phyloP scores from a whole-genome alignment of 2,888 invertebrate genomes.

The Machimus rusticus region DNA sequence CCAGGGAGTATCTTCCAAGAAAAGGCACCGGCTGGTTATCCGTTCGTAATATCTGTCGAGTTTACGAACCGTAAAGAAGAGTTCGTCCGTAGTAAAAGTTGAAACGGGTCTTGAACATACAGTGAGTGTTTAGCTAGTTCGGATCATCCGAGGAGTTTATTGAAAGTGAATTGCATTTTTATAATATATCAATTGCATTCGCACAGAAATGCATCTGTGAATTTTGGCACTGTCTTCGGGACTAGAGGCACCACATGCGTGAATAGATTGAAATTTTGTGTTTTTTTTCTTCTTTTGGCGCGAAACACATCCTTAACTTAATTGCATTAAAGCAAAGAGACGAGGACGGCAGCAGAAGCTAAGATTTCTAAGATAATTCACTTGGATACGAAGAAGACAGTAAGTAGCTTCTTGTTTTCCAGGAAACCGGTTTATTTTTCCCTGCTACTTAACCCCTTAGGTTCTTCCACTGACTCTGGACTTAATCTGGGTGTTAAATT shows the following conservation, averaged over 20 bases:
- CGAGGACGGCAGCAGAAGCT: not conserved
- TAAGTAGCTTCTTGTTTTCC: constrained; percentile 9
- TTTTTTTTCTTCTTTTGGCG: not conserved
- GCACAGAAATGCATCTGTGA: not conserved
- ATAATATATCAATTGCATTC: not conserved
- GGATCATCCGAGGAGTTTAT: not conserved
- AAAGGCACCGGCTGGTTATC: not conserved
- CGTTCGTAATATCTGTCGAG: not conserved
- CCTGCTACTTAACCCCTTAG: not conserved
- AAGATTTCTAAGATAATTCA: not conserved
- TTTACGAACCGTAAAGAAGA: not conserved
- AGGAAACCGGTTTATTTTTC: constrained; percentile 13
- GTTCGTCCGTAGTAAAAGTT: not conserved
- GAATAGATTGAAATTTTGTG: not conserved
- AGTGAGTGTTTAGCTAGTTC: not conserved
- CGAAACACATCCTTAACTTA: not conserved
- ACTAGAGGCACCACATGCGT: not conserved
- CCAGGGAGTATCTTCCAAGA: not conserved
- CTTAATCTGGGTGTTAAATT: constrained; percentile 12
- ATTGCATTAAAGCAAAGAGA: not conserved
- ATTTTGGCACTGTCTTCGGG: not conserved
- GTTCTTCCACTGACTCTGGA: constrained; percentile 5
- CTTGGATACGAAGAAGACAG: not conserved
- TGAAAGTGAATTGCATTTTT: not conserved
- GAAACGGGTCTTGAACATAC: not conserved